Conservation (phyloP, 2,888 invertebrate genomes). For the Bruchidius siliquastri region DNA sequence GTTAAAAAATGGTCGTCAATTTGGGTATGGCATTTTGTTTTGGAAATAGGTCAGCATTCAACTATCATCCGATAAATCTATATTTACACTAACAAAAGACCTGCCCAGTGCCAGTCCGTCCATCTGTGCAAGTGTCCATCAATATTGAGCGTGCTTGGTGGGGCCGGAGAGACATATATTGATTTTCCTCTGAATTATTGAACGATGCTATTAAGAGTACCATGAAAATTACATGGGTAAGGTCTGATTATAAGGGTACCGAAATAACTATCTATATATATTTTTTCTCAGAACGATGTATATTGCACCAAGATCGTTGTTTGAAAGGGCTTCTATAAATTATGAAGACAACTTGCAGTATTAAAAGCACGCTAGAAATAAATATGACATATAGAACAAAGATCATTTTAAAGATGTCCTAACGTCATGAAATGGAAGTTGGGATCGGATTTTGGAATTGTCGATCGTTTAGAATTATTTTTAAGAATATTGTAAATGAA, state of each 20-base stretch:
- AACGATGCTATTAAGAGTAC: background rate
- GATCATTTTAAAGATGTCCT: too few species aligned
- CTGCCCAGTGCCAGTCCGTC: background rate
- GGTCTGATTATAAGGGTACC: background rate
- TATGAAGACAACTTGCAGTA: too few species aligned
- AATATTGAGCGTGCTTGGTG: background rate
- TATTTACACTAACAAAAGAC: background rate
- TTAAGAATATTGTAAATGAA: too few species aligned
- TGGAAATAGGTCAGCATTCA: background rate
- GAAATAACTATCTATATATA: background rate
- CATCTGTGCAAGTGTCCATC: background rate
- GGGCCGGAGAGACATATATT: background rate
- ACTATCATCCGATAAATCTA: background rate
- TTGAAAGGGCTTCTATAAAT: too few species aligned
- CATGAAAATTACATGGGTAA: background rate
- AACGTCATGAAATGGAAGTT: too few species aligned
- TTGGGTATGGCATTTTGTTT: background rate
- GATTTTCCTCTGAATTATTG: background rate
- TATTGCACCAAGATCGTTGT: background rate
- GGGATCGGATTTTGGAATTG: too few species aligned
- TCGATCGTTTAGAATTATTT: too few species aligned
- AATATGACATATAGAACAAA: too few species aligned
- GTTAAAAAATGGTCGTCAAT: background rate
- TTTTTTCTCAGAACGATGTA: background rate
- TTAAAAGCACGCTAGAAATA: too few species aligned